Evolutionary conservation across 2,797 vertebrate genomes (phyloP).

Genomic region (Tolypeutes matacus): DNA sequence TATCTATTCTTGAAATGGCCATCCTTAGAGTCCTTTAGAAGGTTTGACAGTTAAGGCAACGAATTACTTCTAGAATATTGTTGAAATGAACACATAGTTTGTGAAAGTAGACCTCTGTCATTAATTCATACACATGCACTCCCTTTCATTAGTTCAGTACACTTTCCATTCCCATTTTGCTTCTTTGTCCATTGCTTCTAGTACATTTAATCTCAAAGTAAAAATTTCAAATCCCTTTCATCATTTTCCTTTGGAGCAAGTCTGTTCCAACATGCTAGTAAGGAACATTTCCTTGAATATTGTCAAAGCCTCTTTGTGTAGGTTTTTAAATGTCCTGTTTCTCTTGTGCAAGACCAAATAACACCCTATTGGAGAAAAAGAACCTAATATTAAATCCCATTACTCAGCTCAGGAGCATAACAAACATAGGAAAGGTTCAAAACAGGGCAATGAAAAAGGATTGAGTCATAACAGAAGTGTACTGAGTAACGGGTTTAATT

Average conservation of each 20-base stretch:
- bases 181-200: not conserved
- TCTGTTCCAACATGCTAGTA: not conserved
- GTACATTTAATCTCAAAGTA: not conserved
- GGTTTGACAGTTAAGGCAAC: not conserved
- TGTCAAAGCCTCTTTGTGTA: conserved; percentile 8
- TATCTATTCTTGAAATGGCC: not conserved
- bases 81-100: not conserved
- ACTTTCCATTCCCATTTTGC: not conserved
- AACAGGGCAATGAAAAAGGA: conserved; percentile 76
- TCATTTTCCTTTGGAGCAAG: not conserved
- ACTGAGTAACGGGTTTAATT: conserved; percentile 82
- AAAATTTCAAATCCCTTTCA: not conserved
- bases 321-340: conserved; percentile 45
- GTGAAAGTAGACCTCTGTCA: not conserved
- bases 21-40: not conserved
- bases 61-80: not conserved
- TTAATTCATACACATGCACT: not conserved
- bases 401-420: conserved; percentile 63
- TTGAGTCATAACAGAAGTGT: conserved; percentile 71
- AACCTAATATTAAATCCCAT: conserved; percentile 77
- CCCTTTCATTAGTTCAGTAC: not conserved
- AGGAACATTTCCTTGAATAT: conserved; percentile 33
- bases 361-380: conserved; percentile 23
- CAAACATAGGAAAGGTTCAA: conserved; percentile 65
- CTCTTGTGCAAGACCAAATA: conserved; percentile 62